phyloP scores from a whole-genome alignment of 2,113 vertebrate species.

The Carettochelys insculpta region DNA sequence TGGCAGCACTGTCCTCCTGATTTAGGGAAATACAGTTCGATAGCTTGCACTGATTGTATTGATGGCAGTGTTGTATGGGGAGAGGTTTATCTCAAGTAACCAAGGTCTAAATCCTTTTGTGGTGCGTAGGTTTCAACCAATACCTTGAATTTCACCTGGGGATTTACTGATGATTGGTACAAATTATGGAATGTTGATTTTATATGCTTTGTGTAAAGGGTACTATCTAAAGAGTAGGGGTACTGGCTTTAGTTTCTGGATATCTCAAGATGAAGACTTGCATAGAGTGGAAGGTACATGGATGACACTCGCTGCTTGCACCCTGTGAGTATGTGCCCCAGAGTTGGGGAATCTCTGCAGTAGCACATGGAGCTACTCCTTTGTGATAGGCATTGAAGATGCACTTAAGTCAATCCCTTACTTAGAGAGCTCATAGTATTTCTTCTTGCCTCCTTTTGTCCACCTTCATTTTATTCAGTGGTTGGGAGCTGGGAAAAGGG shows the following conservation, averaged over 20 bases:
- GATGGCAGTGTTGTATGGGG: neutral
- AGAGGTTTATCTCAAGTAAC: neutral
- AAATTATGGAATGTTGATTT: neutral
- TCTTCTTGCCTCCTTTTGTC: neutral
- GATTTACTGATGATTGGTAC: neutral
- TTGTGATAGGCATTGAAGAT: neutral
- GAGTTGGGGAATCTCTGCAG: neutral
- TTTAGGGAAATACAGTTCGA: neutral
- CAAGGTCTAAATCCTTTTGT: neutral
- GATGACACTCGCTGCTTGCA: too few relatives aligned
- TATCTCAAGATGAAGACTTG: neutral
- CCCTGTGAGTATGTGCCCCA: too few relatives aligned
- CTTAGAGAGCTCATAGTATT: neutral
- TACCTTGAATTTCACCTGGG: neutral
- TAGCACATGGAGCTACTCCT: neutral
- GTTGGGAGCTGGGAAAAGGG: too few relatives aligned
- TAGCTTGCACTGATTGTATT: accelerated
- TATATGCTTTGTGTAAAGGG: neutral
- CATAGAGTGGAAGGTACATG: neutral
- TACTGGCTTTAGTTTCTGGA: neutral
- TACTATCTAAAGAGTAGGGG: neutral
- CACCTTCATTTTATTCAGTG: too few relatives aligned
- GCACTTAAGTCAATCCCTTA: neutral
- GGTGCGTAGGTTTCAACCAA: neutral
- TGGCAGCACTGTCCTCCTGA: neutral